Evolutionary conservation across 2,113 vertebrate genomes (phyloP).

Genomic region (Martes martes): DNA sequence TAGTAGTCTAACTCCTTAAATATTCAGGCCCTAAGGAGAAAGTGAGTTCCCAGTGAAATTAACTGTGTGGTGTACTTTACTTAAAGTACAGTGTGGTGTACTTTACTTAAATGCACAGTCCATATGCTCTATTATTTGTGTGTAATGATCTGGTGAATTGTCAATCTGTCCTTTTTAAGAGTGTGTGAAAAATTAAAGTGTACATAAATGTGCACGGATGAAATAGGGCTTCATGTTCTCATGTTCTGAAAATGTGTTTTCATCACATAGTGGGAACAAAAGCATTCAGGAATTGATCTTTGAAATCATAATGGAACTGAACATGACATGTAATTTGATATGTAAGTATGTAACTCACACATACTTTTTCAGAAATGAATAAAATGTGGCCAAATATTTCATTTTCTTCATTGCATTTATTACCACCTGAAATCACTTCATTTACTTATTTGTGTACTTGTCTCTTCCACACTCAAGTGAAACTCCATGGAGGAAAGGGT

Average conservation of each 20-base stretch:
- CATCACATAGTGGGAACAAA: neutral
- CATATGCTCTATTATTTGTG: neutral
- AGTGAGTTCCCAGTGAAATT: neutral
- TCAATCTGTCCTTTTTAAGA: neutral
- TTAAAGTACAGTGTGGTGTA: neutral
- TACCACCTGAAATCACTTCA: neutral
- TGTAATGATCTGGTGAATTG: neutral
- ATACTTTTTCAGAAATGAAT: neutral
- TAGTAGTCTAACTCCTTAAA: neutral
- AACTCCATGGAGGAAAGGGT: neutral
- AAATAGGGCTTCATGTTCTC: neutral
- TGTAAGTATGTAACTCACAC: neutral
- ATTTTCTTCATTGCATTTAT: neutral
- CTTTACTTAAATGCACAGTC: neutral
- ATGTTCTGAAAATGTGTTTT: conserved; percentile 28
- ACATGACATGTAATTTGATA: neutral
- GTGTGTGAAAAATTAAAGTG: neutral
- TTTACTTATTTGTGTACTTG: neutral
- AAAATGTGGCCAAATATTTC: neutral
- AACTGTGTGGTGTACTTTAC: neutral
- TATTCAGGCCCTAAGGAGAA: neutral
- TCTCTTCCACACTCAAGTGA: neutral
- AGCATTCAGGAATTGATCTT: neutral
- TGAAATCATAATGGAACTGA: neutral
- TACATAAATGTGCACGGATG: neutral